phyloP scores from a whole-genome alignment of 2,888 invertebrate genomes.

The Onchidella celtica region DNA sequence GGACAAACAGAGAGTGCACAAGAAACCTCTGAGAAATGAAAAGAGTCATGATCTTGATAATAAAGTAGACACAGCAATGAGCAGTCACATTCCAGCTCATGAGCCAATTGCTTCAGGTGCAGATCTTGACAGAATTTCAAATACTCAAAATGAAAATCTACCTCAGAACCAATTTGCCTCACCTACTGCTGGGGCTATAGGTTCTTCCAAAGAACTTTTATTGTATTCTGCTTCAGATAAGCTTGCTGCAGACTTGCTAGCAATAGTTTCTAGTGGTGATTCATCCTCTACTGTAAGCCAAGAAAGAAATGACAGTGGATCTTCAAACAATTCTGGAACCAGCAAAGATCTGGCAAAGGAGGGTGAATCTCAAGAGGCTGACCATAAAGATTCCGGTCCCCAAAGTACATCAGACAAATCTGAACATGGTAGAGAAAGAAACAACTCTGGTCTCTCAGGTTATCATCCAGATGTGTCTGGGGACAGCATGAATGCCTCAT shows the following conservation, averaged over 20 bases:
- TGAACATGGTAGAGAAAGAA: not conserved
- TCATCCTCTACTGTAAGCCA: no score
- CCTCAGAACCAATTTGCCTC: not conserved
- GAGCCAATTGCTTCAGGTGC: not conserved
- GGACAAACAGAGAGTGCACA: not conserved
- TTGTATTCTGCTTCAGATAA: not conserved
- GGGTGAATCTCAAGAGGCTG: no score
- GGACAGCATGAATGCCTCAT: conserved; percentile 24
- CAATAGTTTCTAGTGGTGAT: no score
- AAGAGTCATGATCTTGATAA: not conserved
- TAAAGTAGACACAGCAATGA: not conserved
- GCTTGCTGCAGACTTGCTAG: not conserved
- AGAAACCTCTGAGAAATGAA: no score
- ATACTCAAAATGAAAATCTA: not conserved
- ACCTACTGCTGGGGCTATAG: not conserved
- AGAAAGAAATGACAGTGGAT: no score
- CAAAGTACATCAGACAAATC: no score
- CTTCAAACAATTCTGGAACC: no score
- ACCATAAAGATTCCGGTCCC: no score
- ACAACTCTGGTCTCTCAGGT: conserved; percentile 19
- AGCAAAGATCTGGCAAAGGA: no score
- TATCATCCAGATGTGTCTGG: conserved; percentile 28
- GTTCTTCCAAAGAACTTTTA: not conserved
- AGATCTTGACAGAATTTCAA: not conserved
- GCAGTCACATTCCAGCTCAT: no score